Base-by-base conservation (phyloP, 23 tunicate genomes). In the Botrylloides violaceus region DNA sequence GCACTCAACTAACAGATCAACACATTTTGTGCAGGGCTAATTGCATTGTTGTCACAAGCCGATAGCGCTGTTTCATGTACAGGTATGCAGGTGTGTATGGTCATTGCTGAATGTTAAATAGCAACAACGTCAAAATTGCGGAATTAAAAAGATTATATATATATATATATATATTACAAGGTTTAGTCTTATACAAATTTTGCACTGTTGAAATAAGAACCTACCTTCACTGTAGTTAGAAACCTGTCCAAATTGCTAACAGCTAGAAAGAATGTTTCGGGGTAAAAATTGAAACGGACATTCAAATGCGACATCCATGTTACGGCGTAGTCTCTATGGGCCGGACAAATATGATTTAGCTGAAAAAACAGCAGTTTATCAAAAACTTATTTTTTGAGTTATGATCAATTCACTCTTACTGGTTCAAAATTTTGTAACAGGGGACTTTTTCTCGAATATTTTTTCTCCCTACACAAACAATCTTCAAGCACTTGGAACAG, bases 201-300 rank as follows among this genome's bases (percentile, higher is more conserved):
- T n/a, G n/a, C n/a, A n/a, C n/a, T n/a, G n/a, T n/a, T n/a, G n/a
- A n/a, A n/a, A n/a, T n/a, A 27, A 15, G 36, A 29, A 12, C 64
- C 36, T 50, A 88, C 96, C 81, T 88, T 88, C 39, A 88, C 96
- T 6, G 66, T 29, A 49, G 96, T 88, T 30, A 88, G 75, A 63
- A 88, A 88, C 27, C 88, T 79, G 65, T 88, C 96, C 43, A 88
- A 59, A 32, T 76, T 82, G 49, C 64, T 77, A 50, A 66, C 57
- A 49, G 96, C 88, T 18, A 82, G 73, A 49, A 82, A 88, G 65
- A 82, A 88, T 27, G 96, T 82, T 77, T 88, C 96, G 3, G 96
- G 88, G 66, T 82, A 80, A 60, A 88, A 88, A 18, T 79, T 35
- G 50, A 88, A 88, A 2, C 66, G 80, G 3, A 20, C 27, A 34